phyloP scores from a whole-genome alignment of 2,797 vertebrate genomes.

The Acanthis flammea region DNA sequence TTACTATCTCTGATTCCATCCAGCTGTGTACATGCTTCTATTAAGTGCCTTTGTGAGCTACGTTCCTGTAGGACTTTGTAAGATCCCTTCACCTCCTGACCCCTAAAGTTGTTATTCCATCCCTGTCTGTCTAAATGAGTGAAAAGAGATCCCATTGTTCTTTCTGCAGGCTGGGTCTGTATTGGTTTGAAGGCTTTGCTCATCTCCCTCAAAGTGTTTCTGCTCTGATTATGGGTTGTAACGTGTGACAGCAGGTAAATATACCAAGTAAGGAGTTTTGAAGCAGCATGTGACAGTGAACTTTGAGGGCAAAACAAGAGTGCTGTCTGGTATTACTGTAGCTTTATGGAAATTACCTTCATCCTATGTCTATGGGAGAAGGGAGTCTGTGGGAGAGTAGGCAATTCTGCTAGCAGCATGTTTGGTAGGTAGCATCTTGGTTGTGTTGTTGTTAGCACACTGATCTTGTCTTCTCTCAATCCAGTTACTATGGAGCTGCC shows the following conservation, averaged over 20 bases:
- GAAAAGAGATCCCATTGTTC: neutral
- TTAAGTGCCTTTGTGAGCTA: conserved; percentile 65
- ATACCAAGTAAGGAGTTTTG: neutral
- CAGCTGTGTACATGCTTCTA: conserved; percentile 20
- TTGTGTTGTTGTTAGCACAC: neutral
- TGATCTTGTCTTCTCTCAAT: neutral
- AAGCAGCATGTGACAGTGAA: neutral
- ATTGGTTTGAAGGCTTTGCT: neutral
- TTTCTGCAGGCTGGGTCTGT: neutral
- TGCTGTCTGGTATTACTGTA: neutral
- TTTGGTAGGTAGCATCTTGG: neutral
- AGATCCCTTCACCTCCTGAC: neutral
- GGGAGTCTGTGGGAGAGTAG: neutral
- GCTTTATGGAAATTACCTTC: neutral
- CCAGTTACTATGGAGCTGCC: neutral
- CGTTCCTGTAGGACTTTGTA: neutral
- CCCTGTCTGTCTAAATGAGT: neutral
- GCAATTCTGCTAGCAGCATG: neutral
- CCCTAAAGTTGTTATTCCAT: neutral
- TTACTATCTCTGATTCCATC: neutral
- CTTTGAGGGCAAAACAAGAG: neutral
- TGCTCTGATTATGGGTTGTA: neutral
- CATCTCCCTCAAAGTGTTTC: neutral
- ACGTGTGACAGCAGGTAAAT: neutral
- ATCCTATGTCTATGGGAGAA: neutral